phyloP scores from a whole-genome alignment of 1,140 invertebrate species.

The Archivesica marissinica region DNA sequence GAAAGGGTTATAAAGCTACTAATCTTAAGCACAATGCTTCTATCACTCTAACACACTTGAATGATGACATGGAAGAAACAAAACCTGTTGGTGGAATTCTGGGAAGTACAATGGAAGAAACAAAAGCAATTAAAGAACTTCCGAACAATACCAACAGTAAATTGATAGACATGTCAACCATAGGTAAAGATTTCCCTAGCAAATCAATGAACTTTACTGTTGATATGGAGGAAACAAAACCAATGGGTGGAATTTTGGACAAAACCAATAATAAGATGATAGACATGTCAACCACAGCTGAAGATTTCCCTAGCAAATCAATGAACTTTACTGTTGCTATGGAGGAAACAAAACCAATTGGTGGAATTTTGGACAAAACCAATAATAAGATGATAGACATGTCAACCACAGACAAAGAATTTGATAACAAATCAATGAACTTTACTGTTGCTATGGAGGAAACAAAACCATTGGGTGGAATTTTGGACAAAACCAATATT shows the following conservation, averaged over 20 bases:
- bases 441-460: conserved; percentile 15
- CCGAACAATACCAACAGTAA: not conserved
- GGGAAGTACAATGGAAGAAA: conserved; percentile 27
- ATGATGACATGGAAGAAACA: conserved; percentile 41
- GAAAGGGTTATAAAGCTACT: not conserved
- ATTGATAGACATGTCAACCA: no score
- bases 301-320: no score
- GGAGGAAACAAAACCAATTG: conserved; percentile 36
- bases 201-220: no score
- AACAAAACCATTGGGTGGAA: conserved; percentile 35
- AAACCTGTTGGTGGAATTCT: conserved; percentile 47
- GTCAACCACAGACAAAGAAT: no score
- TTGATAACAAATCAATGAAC: no score
- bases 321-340: not conserved
- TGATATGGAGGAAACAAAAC: not conserved
- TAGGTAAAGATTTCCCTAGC: not conserved
- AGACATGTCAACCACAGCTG: no score
- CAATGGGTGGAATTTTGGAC: conserved; percentile 36
- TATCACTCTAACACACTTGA: not conserved
- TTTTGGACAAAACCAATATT: not conserved
- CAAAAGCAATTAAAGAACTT: conserved; percentile 1
- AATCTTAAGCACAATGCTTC: not conserved
- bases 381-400: no score
- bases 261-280: no score
- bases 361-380: no score